Evolutionary conservation across 2,888 invertebrate genomes (phyloP), one percentile per base, ranked within the genome.

Genomic region (Temnothorax ravouxi): DNA sequence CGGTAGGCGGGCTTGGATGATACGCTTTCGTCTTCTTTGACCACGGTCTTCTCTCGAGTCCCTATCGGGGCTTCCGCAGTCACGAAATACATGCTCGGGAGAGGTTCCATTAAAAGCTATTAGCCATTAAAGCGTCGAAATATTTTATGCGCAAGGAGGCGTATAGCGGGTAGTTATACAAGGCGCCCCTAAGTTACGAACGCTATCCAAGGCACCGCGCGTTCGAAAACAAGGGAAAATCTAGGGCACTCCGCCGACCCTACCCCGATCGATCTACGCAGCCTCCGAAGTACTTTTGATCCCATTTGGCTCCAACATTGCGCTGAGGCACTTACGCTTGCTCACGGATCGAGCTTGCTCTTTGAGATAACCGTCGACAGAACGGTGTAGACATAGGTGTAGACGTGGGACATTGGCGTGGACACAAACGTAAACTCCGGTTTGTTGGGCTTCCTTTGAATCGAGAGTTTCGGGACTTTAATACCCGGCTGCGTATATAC

Each of bases 111-210:
- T 93, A 93, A 92, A 93, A 92, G 91, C 93, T 91, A 92, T 92
- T 91, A 91, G 91, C 92, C 92, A 92, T 92, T 92, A 92, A 92
- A 92, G 92, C 89, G 91, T 92, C 91, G 90, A 92, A 92, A 92
- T 93, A 93, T 92, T 93, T 93, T 92, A 93, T 90, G 90, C 88
- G 83, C 87, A 91, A 91, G 86, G 89, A 92, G 92, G 92, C 89
- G 91, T 85, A 72, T 72, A 88, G 89, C 90, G 86, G 88, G 83
- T 86, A 76, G 85, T 89, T 89, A 88, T 85, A 91, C 87, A 87
- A 81, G 86, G 77, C 83, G 84, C 76, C 83, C 88, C 80, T 87
- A 87, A 89, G 86, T 89, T 86, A 87, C 85, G 84, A 84, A 56
- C 81, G 80, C 71, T 75, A 83, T 87, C 77, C 86, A 54, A 83